Conservation (phyloP, 2,797 vertebrate species). For the Zenarchopterus dispar region DNA sequence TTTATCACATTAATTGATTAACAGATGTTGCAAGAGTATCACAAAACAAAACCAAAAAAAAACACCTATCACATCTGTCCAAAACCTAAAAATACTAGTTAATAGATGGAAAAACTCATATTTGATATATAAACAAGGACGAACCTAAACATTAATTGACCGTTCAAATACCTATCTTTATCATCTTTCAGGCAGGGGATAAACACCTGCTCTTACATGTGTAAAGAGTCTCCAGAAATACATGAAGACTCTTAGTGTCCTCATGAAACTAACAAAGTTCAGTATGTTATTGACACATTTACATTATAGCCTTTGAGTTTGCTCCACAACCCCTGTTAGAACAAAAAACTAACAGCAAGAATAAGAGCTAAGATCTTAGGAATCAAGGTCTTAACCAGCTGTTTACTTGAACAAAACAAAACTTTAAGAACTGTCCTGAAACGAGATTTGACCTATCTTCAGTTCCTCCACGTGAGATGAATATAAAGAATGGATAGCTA, state of each 20-base stretch:
- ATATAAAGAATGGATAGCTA: too few relatives aligned
- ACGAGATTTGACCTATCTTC: too few relatives aligned
- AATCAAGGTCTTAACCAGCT: background rate
- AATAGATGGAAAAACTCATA: background rate
- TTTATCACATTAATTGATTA: conserved; percentile 16
- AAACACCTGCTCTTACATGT: background rate
- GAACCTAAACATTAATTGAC: conserved; percentile 19
- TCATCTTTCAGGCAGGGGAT: background rate
- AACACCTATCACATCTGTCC: background rate
- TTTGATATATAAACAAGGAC: conserved; percentile 1
- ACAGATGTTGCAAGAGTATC: conserved; percentile 1
- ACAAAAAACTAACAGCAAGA: background rate
- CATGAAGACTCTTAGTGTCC: background rate
- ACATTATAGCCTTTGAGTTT: background rate
- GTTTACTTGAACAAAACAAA: background rate
- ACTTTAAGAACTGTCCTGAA: background rate
- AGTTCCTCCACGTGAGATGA: too few relatives aligned
- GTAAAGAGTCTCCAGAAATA: background rate
- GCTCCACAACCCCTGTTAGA: conserved; percentile 6
- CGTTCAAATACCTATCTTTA: background rate
- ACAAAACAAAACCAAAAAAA: background rate
- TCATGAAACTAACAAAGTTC: background rate
- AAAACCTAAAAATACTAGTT: background rate
- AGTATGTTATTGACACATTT: background rate
- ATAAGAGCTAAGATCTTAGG: background rate